Evolutionary conservation across 2,888 invertebrate species (phyloP), one percentile per base, ranked within the genome.

Genomic region (Watsonalla binaria): DNA sequence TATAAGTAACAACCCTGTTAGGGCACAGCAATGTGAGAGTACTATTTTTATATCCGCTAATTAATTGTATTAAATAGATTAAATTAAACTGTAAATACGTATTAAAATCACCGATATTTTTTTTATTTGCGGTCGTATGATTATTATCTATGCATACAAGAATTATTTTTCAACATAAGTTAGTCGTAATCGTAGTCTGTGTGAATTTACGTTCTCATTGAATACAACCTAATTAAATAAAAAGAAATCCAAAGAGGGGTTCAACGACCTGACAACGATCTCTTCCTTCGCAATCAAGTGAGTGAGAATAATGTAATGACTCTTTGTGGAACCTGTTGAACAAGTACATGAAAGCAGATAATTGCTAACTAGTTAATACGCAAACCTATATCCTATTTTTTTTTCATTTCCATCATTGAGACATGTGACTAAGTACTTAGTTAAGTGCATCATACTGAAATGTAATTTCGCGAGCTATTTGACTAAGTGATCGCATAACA

Each of bases 401-500:
- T 34, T 11, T 15, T 15, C 0, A 11, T 14, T 9, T 6, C n/a
- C 6, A 39, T 13, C 13, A 39, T 51, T 48, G 42, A 11, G 7
- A 48, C 13, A 37, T 5, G 9, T 35, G 8, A 15, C 34, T 35
- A 45, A 6, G 7, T 14, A 13, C 34, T 35, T n/a, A 47, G 7
- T 49, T 8, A 35, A 34, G 13, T 13, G 14, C 37, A 49, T 54
- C 47, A 35, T 55, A 54, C 56, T 58, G 54, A 56, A 56, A 66
- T 68, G 62, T 66, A 77, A 80, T 80, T 84, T 85, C 60, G 76
- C 80, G 75, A 77, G 72, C 81, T 82, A 86, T 87, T 88, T 82
- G 70, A 71, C 81, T 86, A 86, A 88, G 87, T 84, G 83, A 83
- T 84, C 79, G 77, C 82, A 84, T 86, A 86, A 85, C 86, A 89